phyloP scores from a whole-genome alignment of 2,113 vertebrate genomes.

The Oncorhynchus mykiss region DNA sequence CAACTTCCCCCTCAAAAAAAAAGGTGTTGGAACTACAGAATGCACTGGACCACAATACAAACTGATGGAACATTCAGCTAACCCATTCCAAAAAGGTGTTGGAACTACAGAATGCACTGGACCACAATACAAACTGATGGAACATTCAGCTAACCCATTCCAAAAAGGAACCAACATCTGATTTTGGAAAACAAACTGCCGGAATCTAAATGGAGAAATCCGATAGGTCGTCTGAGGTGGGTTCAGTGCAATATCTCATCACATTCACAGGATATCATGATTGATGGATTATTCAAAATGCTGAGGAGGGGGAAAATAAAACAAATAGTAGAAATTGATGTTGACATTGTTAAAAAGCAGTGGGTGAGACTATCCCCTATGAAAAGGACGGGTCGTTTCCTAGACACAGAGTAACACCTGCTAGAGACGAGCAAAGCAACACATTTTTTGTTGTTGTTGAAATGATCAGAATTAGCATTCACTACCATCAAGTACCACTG shows the following conservation, averaged over 20 bases:
- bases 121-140: slow-evolving; percentile 10
- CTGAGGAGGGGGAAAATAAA: background rate
- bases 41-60: background rate
- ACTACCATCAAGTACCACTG: background rate
- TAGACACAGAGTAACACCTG: background rate
- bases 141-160: slow-evolving; percentile 13
- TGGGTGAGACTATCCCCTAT: too few species aligned
- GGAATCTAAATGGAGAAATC: too few species aligned
- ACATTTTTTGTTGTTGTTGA: background rate
- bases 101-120: background rate
- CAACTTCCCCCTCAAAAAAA: slow-evolving; percentile 21
- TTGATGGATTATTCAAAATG: background rate
- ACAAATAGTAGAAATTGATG: background rate
- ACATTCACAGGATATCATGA: background rate
- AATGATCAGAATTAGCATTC: background rate
- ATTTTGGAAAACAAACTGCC: background rate
- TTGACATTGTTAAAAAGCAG: too few species aligned
- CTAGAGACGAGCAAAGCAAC: background rate
- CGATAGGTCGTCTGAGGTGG: too few species aligned
- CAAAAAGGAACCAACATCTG: slow-evolving; percentile 36
- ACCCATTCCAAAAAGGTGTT: background rate
- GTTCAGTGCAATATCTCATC: too few species aligned
- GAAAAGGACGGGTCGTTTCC: background rate
- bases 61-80: slow-evolving; percentile 23
- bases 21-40: background rate